phyloP scores from a whole-genome alignment of 1,140 invertebrate species.

The Drosophila kanapiae region DNA sequence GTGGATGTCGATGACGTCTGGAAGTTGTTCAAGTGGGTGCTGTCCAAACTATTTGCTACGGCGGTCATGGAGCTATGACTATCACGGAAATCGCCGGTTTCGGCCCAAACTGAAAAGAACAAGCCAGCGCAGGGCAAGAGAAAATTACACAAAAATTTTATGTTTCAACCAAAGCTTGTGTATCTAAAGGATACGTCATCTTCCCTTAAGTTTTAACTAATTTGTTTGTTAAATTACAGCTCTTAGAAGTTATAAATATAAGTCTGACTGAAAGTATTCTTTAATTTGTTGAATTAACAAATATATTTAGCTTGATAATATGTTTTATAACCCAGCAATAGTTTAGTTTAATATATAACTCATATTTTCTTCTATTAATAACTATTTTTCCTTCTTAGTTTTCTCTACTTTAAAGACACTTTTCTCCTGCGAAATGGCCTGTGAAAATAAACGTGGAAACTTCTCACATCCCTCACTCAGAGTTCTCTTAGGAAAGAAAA shows the following conservation, averaged over 20 bases:
- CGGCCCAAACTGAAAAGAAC: conserved; percentile 92
- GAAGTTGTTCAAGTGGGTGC: conserved; percentile 87
- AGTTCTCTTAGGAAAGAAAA: not conserved
- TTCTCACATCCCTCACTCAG: conserved; percentile 4
- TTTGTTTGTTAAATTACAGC: not conserved
- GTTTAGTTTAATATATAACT: not conserved
- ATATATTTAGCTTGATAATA: not conserved
- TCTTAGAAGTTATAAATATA: not conserved
- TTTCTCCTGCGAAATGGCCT: not conserved
- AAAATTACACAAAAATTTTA: conserved; percentile 83
- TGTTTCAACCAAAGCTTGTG: conserved; percentile 70
- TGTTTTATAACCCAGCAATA: not conserved
- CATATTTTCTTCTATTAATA: not conserved
- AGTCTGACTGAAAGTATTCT: not conserved
- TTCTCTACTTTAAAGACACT: conserved; percentile 35
- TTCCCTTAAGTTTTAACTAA: too few relatives aligned
- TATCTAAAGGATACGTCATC: not conserved
- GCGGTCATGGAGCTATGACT: conserved; percentile 90
- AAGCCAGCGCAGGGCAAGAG: conserved; percentile 85
- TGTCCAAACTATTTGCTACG: conserved; percentile 88
- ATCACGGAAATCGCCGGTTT: conserved; percentile 93
- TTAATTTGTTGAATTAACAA: not conserved
- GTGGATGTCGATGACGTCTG: conserved; percentile 86
- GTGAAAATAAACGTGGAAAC: conserved; percentile 3
- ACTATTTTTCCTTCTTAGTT: not conserved